Evolutionary conservation across 2,888 invertebrate genomes (phyloP), one percentile per base, ranked within the genome.

Genomic region (Mythimna impura): DNA sequence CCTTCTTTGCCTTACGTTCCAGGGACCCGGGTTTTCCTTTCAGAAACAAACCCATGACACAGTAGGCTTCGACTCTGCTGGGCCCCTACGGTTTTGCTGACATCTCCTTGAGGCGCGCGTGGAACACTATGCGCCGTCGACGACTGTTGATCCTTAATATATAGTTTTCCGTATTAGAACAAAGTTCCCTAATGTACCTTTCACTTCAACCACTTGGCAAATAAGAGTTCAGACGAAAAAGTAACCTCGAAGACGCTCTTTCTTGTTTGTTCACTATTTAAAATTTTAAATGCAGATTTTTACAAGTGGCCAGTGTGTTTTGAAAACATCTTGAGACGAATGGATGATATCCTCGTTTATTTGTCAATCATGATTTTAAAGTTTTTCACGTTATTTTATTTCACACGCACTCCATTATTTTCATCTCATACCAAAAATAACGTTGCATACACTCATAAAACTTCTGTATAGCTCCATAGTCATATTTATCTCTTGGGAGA

Each of bases 401-500:
- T 30, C 30, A 30, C 30, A 30, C 30, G 30, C 30, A 25, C 25
- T 25, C 25, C 25, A 30, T 47, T 47, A 47, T 52, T n/a, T 52
- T 9, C 10, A 10, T 9, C 22, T 43, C 6, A 3, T 17, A 67
- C 22, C 4, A 3, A n/a, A 40, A 47, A 47, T 22, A 58, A 50
- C n/a, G 4, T n/a, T 9, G 3, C 14, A 20, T 14, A 14, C 36
- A 22, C 4, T 7, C 43, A 30, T 6, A 25, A 17, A 66, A 47
- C 25, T 36, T 25, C 12, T 20, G 2, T 10, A 47, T 30, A 36
- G 43, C 12, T 30, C 8, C 25, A 50, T 43, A 61, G 30, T 60
- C 66, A 76, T 30, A 66, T 43, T 20, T 62, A 73, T 75, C 54
- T 75, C 76, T 17, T 25, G 76, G 62, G 61, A 75, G 75, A 81